Conservation (phyloP, 2,113 vertebrate genomes). For the Brachypodius melanocephalos region DNA sequence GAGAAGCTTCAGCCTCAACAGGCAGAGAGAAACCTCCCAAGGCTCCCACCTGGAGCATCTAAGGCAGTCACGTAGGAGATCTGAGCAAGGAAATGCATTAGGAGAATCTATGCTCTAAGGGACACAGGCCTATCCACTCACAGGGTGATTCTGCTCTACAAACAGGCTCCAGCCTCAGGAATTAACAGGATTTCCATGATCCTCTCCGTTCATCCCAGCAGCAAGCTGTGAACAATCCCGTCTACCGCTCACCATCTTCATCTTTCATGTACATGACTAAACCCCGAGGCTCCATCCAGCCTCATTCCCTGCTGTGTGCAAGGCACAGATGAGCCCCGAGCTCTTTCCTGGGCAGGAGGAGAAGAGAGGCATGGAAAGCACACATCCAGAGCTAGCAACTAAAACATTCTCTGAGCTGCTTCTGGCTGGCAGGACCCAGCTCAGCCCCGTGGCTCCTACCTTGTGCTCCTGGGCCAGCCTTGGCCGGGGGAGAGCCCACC, state of each 20-base stretch:
- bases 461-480: conserved; percentile 43
- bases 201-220: not conserved
- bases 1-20: not conserved
- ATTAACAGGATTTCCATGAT: conserved; percentile 3
- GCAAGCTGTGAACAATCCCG: not conserved
- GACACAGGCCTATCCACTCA: not conserved
- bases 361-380: conserved; percentile 32
- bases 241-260: not conserved
- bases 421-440: not conserved
- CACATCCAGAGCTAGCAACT: not conserved
- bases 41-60: not conserved
- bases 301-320: not conserved
- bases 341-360: not conserved
- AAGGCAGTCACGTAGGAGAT: not conserved
- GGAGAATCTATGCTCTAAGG: not conserved
- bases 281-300: not conserved
- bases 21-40: not conserved
- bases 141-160: not conserved
- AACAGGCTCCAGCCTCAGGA: not conserved
- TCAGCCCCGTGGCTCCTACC: conserved; percentile 47
- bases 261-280: not conserved
- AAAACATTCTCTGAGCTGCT: fast-evolving
- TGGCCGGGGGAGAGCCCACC: not conserved
- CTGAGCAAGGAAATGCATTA: not conserved
- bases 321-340: not conserved